Percentiles rank a stretch among this genome's conserved stretches.
phyloP scores from a whole-genome alignment of 2,797 vertebrate species.

The Menidia menidia region DNA sequence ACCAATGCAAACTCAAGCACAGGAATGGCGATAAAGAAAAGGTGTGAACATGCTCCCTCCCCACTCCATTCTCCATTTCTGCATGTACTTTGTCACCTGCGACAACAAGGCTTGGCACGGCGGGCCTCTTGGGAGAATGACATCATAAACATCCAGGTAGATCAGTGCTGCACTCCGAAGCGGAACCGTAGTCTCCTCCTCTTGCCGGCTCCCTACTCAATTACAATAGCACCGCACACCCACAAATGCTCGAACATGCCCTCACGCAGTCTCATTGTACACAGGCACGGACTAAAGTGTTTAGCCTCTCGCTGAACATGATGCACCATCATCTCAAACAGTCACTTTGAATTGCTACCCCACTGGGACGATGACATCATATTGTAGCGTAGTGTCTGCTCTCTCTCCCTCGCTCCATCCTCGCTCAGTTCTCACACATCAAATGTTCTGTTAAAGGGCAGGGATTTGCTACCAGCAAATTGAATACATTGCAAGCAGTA shows the following conservation, averaged over 20 bases:
- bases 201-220: conserved; percentile 30
- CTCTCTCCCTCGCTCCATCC: conserved; percentile 53
- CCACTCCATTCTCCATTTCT: conserved; percentile 45
- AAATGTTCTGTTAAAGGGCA: conserved; percentile 83
- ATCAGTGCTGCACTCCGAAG: conserved; percentile 69
- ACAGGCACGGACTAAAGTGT: conserved; percentile 62
- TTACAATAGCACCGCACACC: conserved; percentile 6
- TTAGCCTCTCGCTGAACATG: conserved; percentile 71
- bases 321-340: conserved; percentile 80
- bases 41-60: conserved; percentile 24
- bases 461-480: conserved; percentile 83
- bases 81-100: conserved; percentile 72
- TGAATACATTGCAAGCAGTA: conserved; percentile 34
- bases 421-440: conserved; percentile 69
- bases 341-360: conserved; percentile 77
- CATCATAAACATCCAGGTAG: conserved; percentile 77
- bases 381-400: conserved; percentile 69
- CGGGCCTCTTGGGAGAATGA: conserved; percentile 69
- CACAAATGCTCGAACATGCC: background rate
- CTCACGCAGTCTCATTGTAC: conserved; percentile 24
- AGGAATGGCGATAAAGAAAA: conserved; percentile 34
- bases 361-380: conserved; percentile 81
- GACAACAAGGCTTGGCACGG: conserved; percentile 65
- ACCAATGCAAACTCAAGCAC: conserved; percentile 40
- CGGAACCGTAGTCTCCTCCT: conserved; percentile 55